Percentiles rank a stretch among this genome's conserved stretches.
These are phyloP conservation scores for Pedetes capensis DNA, from an alignment of 2,113 vertebrate genomes.

Conservation along the genomic window DNA sequence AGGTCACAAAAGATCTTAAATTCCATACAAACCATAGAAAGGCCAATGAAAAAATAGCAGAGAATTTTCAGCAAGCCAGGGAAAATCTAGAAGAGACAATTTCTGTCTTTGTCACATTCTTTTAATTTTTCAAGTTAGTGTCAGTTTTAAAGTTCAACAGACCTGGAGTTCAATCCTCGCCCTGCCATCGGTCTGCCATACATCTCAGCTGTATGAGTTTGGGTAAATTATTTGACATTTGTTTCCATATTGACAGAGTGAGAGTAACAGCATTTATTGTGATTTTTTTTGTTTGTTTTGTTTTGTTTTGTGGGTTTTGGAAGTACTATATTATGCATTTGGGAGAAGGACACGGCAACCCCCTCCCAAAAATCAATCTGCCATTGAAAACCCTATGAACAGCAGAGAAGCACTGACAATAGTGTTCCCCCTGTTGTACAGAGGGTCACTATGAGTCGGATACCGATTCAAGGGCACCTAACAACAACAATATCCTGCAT, in stretches of 20 bases:
- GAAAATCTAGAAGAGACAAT: not conserved
- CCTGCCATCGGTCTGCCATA: not conserved
- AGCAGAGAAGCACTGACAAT: too few species aligned
- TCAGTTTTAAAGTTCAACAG: slow-evolving; percentile 23
- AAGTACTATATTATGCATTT: too few species aligned
- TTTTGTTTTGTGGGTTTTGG: too few species aligned
- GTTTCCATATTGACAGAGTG: not conserved
- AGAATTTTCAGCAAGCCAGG: not conserved
- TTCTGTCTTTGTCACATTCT: not conserved
- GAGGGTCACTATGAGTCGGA: too few species aligned
- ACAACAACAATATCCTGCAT: too few species aligned
- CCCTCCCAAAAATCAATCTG: too few species aligned
- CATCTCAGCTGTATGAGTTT: not conserved
- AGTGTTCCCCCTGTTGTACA: too few species aligned
- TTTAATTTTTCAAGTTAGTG: not conserved
- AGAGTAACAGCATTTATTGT: not conserved
- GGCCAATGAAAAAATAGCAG: not conserved
- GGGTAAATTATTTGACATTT: not conserved
- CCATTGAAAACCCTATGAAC: too few species aligned
- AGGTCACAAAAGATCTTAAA: slow-evolving; percentile 47
- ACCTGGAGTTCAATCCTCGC: not conserved
- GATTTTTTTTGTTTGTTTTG: too few species aligned
- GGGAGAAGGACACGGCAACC: too few species aligned
- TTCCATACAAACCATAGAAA: not conserved
- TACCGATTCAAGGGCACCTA: too few species aligned